Conservation (phyloP, 2,888 invertebrate genomes). For the Pachydiplax longipennis region DNA sequence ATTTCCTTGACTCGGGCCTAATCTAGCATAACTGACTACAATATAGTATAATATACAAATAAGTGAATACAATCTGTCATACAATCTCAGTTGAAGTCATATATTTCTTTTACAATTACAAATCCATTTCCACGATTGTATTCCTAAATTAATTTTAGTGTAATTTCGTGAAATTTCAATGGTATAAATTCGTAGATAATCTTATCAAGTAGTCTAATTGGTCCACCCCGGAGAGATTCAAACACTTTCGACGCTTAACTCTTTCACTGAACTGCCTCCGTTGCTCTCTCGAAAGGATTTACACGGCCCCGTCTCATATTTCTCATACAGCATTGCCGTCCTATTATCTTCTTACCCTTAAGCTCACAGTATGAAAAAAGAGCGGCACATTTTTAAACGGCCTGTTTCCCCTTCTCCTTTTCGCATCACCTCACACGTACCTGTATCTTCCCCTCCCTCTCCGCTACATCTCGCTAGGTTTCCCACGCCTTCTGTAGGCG, state of each 20-base stretch:
- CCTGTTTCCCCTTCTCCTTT: background rate
- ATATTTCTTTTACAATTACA: too few relatives aligned
- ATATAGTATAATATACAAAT: too few relatives aligned
- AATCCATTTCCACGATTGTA: too few relatives aligned
- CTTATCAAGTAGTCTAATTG: background rate
- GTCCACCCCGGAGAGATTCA: background rate
- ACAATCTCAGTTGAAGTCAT: too few relatives aligned
- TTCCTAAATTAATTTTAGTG: too few relatives aligned
- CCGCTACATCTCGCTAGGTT: background rate
- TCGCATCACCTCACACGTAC: slow-evolving; percentile 3
- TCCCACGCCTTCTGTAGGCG: slow-evolving; percentile 29
- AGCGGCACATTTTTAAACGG: background rate
- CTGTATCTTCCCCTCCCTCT: background rate
- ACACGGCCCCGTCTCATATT: background rate
- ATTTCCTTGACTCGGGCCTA: too few relatives aligned
- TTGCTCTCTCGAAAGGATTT: background rate
- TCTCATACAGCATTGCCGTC: background rate
- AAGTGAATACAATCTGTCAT: too few relatives aligned
- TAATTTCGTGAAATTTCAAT: too few relatives aligned
- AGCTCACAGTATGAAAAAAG: background rate
- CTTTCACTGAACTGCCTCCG: background rate
- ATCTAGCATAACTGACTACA: too few relatives aligned
- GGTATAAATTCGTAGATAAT: too few relatives aligned
- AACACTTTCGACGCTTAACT: background rate
- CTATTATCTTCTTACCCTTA: background rate